Evolutionary conservation across 2,113 vertebrate genomes (phyloP), one percentile per base, ranked within the genome.

Genomic region (Seriola quinqueradiata): DNA sequence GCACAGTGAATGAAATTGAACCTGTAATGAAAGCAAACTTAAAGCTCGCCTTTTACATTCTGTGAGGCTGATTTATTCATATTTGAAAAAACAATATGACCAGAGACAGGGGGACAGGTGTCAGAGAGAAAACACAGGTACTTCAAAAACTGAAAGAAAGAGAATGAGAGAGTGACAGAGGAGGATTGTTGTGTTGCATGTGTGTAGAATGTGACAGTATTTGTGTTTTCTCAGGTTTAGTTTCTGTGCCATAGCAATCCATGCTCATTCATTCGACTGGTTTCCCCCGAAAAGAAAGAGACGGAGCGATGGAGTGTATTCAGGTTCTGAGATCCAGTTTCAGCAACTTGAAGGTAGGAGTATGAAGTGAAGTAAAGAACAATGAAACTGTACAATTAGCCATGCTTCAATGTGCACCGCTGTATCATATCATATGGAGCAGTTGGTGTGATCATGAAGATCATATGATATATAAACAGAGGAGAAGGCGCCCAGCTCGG

Each of bases 391-490:
- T 83, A 86, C 68, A 84, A 70, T 77, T 61, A 93, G 92, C 89
- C 94, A 95, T 95, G 94, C 93, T 84, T 89, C 86, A 84, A 64
- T 91, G 87, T 91, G 90, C 82, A 86, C 89, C 69, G 71, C 92
- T 92, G 84, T 90, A 87, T 92, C 82, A 95, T 95, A 94, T 94
- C 91, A 94, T 92, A 92, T 86, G 79, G 38, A 87, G 86, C 88
- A 81, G 89, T 52, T 79, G 60, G 83, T 12, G 71, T 84, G 84
- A 91, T 91, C 81, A 2, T 65, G 77, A 69, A 87, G 90, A 92
- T 90, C 90, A 95, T 95, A 91, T 93, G 93, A 94, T 95, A 93
- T 90, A 93, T 80, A 86, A 89, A 93, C 85, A 89, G 91, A 85
- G 71, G 84, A 92, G 82, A 87, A 81, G 85, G 58, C 48, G 79